Conservation (phyloP, 2,797 vertebrate species). For the Acanthis flammea region DNA sequence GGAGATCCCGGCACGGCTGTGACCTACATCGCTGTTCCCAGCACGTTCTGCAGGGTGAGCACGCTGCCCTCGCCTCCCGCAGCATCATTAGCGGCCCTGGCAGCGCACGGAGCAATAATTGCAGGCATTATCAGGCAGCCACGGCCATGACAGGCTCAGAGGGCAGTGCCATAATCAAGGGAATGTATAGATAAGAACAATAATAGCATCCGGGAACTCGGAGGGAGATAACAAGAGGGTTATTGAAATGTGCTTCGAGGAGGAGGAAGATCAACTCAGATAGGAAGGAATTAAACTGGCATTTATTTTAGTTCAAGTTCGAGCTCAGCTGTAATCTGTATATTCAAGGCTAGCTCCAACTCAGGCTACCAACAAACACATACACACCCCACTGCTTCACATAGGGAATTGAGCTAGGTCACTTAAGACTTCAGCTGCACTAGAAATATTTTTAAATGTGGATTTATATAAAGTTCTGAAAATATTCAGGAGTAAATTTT, state of each 20-base stretch:
- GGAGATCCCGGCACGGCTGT: neutral
- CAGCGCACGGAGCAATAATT: constrained; percentile 7
- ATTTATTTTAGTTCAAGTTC: neutral
- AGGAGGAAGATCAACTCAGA: neutral
- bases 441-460: neutral
- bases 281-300: neutral
- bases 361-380: neutral
- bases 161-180: neutral
- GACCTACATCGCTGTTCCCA: constrained; percentile 12
- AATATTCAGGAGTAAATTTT: neutral
- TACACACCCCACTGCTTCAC: neutral
- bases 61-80: accelerated
- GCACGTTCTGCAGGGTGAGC: neutral
- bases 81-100: constrained; percentile 4
- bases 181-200: neutral
- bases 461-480: neutral
- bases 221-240: neutral
- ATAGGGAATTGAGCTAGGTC: neutral
- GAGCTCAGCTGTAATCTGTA: neutral
- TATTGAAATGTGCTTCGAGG: neutral
- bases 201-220: accelerated
- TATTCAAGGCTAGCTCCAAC: neutral
- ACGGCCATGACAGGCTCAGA: neutral
- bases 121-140: neutral
- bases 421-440: neutral